Conservation (phyloP, 2,797 vertebrate genomes). For the Acomys russatus region DNA sequence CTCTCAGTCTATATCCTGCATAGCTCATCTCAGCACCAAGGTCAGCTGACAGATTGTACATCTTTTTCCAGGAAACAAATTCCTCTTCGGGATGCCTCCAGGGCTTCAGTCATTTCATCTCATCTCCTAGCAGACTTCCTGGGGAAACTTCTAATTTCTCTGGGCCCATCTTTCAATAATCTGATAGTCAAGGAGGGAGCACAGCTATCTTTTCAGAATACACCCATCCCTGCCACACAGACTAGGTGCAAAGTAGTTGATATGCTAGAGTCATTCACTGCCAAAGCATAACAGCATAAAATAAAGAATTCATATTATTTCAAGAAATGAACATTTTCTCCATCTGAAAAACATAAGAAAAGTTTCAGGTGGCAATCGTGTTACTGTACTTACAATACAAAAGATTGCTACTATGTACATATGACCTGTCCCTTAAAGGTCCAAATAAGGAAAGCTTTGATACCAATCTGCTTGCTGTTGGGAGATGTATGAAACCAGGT, state of each 20-base stretch:
- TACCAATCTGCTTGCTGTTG: not conserved
- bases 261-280: not conserved
- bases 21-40: too few relatives aligned
- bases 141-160: not conserved
- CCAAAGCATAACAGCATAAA: not conserved
- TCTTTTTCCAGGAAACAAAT: not conserved
- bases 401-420: not conserved
- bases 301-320: conserved; percentile 13
- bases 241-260: not conserved
- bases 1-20: too few relatives aligned
- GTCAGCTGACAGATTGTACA: not conserved
- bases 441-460: not conserved
- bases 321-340: not conserved
- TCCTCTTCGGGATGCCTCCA: not conserved
- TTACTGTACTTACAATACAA: not conserved
- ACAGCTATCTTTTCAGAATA: not conserved
- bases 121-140: not conserved
- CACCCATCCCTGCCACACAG: not conserved
- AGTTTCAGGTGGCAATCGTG: not conserved
- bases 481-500: not conserved
- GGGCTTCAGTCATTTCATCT: not conserved
- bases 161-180: not conserved
- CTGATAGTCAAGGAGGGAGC: not conserved
- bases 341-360: not conserved
- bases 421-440: not conserved